Base-by-base conservation (phyloP, 2,113 vertebrate genomes). In the Bolborhynchus lineola region DNA sequence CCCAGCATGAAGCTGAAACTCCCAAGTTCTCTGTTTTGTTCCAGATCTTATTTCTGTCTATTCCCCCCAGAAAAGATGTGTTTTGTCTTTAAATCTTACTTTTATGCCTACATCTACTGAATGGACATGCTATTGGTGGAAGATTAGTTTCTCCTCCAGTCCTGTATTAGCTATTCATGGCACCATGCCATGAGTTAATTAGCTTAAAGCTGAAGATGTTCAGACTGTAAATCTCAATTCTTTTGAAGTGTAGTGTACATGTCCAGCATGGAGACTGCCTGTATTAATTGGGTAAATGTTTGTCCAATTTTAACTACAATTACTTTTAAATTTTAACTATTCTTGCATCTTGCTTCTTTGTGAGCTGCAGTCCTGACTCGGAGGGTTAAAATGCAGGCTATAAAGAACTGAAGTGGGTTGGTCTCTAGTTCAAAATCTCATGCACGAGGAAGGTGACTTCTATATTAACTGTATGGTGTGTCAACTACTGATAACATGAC, bases 161-260 rank as follows among this genome's bases (percentile, higher is more conserved):
- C 26, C 41, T 74, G 18, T 81, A 14, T 90, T 90, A 90, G 68
- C 53, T 81, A 31, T 35, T 92, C 29, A 68, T 92, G 89, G 91
- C 77, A 57, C 33, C 20, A n/a, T 78, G 88, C 83, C 65, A 55
- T 2, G 3, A 79, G 44, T 49, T 94, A 94, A 95, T 93, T 86
- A 92, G 87, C 67, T 96, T 23, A 93, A 87, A 87, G 50, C 69
- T 87, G 90, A 79, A 93, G 84, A 70, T 94, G 60, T 92, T 96
- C 53, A 87, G 62, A 59, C 71, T 90, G 26, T 39, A 74, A 83
- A 53, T 88, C 64, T 95, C 53, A 63, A 55, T 72, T 93, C 78
- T 85, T 87, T 55, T 84, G 77, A 95, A 79, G 39, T 76, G 55
- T 75, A 82, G 31, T 2, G 0, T 88, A 41, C 70, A 47, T 86